A percentile compares a stretch with the other conserved stretches of the same genome.
Evolutionary conservation across 2,888 invertebrate species (phyloP).

Genomic region (Idaea straminata): DNA sequence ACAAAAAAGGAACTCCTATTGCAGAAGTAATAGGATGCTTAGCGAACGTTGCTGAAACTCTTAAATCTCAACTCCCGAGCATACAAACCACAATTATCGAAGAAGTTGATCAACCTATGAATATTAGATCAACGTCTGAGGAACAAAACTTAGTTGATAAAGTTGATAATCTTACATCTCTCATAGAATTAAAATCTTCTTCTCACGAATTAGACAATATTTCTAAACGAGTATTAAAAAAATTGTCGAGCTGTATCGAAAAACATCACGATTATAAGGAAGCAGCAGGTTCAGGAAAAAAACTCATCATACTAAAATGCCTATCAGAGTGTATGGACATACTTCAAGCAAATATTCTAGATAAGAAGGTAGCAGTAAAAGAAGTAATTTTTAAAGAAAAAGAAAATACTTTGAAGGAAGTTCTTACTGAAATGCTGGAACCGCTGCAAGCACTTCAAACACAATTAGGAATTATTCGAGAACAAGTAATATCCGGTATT

Average conservation of each 20-base stretch:
- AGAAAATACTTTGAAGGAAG: slow-evolving; percentile 41
- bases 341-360: slow-evolving; percentile 39
- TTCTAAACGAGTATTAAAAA: slow-evolving; percentile 35
- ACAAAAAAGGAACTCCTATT: slow-evolving; percentile 29
- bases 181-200: slow-evolving; percentile 36
- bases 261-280: slow-evolving; percentile 57
- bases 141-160: slow-evolving; percentile 33
- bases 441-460: slow-evolving; percentile 56
- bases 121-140: slow-evolving; percentile 18
- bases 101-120: slow-evolving; percentile 39
- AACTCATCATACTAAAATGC: slow-evolving; percentile 58
- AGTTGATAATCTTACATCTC: slow-evolving; percentile 39
- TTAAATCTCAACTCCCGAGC: slow-evolving; percentile 37
- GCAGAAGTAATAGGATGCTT: slow-evolving; percentile 35
- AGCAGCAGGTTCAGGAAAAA: slow-evolving; percentile 51
- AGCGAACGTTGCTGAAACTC: slow-evolving; percentile 30
- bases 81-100: slow-evolving; percentile 35
- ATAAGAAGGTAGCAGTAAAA: slow-evolving; percentile 26
- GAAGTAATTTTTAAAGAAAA: slow-evolving; percentile 37
- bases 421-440: slow-evolving; percentile 54
- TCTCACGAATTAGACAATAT: slow-evolving; percentile 23
- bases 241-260: slow-evolving; percentile 43
- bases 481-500: slow-evolving; percentile 49
- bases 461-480: slow-evolving; percentile 54
- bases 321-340: slow-evolving; percentile 58